Conservation (phyloP, 2,797 vertebrate species). For the Cynopterus sphinx region DNA sequence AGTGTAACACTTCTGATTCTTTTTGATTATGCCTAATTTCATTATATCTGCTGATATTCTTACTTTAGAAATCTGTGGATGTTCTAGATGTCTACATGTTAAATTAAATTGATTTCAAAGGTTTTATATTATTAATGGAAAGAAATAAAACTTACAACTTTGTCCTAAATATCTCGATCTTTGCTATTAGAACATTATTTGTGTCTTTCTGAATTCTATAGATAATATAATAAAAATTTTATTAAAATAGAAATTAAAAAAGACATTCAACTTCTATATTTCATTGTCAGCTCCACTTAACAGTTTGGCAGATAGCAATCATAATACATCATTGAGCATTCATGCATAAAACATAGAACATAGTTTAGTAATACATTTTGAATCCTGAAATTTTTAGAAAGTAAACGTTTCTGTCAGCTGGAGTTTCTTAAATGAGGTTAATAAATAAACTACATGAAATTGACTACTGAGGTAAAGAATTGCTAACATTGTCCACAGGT, state of each 20-base stretch:
- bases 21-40: constrained; percentile 8
- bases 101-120: not conserved
- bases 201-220: not conserved
- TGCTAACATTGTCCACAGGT: not conserved
- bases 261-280: not conserved
- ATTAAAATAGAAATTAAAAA: not conserved
- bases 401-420: not conserved
- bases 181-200: not conserved
- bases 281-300: not conserved
- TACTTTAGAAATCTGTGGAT: not conserved
- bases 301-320: not conserved
- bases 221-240: not conserved
- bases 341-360: not conserved
- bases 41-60: not conserved
- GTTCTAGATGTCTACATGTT: not conserved
- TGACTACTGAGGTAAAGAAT: not conserved
- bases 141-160: not conserved
- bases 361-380: not conserved
- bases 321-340: not conserved
- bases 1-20: not conserved
- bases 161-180: not conserved
- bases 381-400: not conserved
- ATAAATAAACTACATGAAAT: not conserved
- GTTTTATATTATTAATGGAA: not conserved
- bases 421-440: not conserved